Evolutionary conservation across 2,888 invertebrate genomes (phyloP), one percentile per base, ranked within the genome.

Genomic region (Papilio gigon): DNA sequence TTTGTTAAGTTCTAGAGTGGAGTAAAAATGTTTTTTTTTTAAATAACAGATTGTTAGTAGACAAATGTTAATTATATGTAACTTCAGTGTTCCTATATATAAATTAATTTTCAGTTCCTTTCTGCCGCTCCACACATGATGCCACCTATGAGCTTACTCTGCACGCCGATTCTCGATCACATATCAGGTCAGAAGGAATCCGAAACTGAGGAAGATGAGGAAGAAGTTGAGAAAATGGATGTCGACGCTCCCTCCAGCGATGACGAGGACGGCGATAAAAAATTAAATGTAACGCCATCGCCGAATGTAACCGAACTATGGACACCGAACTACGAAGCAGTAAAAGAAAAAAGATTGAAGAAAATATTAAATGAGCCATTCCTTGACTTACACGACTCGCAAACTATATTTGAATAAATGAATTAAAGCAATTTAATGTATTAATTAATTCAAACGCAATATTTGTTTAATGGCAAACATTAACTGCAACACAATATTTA

Each of bases 101-200:
- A 58, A 27, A 20, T 76, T n/a, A n/a, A n/a, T 22, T 65, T 68
- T 20, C 82, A 92, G 92, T 87, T 92, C 61, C 73, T 91, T 27
- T 83, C 89, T 4, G 86, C 87, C 0, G 84, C 92, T 0, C 86
- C 92, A 0, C 90, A 92, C 75, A 92, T 92, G 88, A 78, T 91
- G 11, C 92, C 92, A 1, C 87, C 90, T 8, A 82, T 92, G 14
- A 87, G 84, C 70, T 78, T 89, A 0, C 78, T 92, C 8, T 88
- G 87, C 77, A 86, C 90, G 0, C 76, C 89, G 9, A 90, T 92
- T 78, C 75, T 92, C 4, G 86, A 89, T 77, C 84, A 88, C 27
- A 79, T 92, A 42, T 84, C 88, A 1, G 91, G 91, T 1, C 81
- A 84, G 53, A 78, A 85, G 60, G 75, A 80, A 65, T 47, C 70